Conservation (phyloP, 2,888 invertebrate species). For the Pteria penguin region DNA sequence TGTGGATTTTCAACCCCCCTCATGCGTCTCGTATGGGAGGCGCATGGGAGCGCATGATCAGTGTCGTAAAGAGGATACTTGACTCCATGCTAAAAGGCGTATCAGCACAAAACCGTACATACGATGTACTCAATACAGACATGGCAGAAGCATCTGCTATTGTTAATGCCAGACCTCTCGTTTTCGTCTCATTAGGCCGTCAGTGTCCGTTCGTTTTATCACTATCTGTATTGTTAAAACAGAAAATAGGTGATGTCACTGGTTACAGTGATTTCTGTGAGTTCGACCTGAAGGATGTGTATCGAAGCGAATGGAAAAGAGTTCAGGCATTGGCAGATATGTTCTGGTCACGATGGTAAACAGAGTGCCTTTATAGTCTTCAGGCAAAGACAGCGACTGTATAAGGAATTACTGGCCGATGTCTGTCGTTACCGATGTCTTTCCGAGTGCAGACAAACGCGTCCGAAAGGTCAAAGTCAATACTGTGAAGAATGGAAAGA, state of each 20-base stretch:
- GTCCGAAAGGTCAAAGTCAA: conserved; percentile 22
- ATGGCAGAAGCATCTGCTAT: conserved; percentile 51
- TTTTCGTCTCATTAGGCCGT: conserved; percentile 44
- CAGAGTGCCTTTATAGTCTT: conserved; percentile 19
- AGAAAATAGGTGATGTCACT: conserved; percentile 20
- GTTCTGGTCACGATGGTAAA: conserved; percentile 47
- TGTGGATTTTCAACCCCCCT: too few relatives aligned
- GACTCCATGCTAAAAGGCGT: conserved; percentile 42
- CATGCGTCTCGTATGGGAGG: conserved; percentile 52
- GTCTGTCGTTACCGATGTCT: conserved; percentile 1
- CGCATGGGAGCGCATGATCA: conserved; percentile 50
- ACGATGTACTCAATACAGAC: conserved; percentile 48
- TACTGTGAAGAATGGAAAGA: neutral
- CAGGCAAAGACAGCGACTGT: neutral
- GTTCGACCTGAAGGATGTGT: conserved; percentile 33
- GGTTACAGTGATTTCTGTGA: neutral
- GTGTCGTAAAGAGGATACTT: conserved; percentile 40
- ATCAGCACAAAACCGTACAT: conserved; percentile 29
- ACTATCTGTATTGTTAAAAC: conserved; percentile 44
- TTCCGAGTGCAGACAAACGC: conserved; percentile 14
- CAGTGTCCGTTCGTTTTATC: conserved; percentile 37
- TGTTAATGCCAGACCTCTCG: conserved; percentile 42
- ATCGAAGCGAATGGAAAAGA: conserved; percentile 44
- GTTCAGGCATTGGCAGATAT: conserved; percentile 43
- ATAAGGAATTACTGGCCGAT: conserved; percentile 27